Percentiles rank a stretch among this genome's conserved stretches.
Evolutionary conservation across 2,113 vertebrate genomes (phyloP).

Genomic region (Lipotes vexillifer): DNA sequence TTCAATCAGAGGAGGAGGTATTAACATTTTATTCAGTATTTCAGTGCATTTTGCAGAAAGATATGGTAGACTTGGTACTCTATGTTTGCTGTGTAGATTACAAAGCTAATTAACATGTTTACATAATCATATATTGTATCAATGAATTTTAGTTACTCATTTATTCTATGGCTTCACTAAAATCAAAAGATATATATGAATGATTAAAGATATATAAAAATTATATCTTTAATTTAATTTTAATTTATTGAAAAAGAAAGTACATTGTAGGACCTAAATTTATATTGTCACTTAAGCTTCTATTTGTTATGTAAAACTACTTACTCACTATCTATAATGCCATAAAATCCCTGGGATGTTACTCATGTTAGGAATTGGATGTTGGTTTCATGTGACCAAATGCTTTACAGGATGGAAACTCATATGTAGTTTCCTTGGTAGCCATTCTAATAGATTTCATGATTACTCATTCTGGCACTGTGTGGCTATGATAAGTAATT

Average conservation of each 20-base stretch:
- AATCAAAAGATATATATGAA: background rate
- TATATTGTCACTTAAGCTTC: background rate
- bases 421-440: conserved; percentile 37
- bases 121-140: background rate
- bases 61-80: background rate
- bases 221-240: background rate
- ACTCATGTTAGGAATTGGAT: background rate
- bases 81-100: background rate
- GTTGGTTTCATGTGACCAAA: conserved; percentile 23
- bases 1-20: background rate
- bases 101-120: background rate
- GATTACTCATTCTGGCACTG: conserved; percentile 33
- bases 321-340: background rate
- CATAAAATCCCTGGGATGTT: background rate
- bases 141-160: background rate
- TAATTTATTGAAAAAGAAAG: background rate
- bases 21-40: background rate
- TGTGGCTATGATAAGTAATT: conserved; percentile 24
- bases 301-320: background rate
- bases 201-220: background rate
- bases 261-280: background rate
- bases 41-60: background rate
- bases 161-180: background rate
- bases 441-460: conserved; percentile 41
- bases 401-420: conserved; percentile 22